Evolutionary conservation across 2,888 invertebrate genomes (phyloP).

Genomic region (Papilio gigon): DNA sequence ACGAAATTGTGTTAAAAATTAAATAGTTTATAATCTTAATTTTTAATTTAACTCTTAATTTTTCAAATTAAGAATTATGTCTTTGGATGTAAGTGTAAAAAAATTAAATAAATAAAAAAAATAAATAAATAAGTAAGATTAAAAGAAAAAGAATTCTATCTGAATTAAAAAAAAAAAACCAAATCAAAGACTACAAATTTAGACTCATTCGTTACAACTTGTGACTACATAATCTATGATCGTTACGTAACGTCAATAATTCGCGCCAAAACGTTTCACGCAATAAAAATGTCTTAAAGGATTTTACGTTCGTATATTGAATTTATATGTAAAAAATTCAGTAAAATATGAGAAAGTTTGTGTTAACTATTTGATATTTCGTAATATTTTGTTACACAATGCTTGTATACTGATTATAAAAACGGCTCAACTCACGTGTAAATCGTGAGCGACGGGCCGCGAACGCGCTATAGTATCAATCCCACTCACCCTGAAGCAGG

Average conservation of each 20-base stretch:
- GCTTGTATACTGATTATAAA: too few species aligned
- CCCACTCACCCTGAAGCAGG: too few species aligned
- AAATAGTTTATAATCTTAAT: too few species aligned
- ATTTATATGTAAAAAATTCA: constrained; percentile 9
- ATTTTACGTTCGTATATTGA: constrained; percentile 1
- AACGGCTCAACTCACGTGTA: too few species aligned
- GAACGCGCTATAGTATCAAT: too few species aligned
- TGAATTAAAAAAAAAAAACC: neutral
- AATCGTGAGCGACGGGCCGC: too few species aligned
- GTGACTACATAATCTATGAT: constrained; percentile 6
- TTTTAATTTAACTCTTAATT: too few species aligned
- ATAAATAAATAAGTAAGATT: neutral
- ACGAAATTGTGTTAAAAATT: too few species aligned
- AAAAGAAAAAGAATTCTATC: neutral
- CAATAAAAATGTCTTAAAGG: constrained; percentile 9
- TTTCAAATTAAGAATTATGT: too few species aligned
- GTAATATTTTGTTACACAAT: constrained; percentile 4
- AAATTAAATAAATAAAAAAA: too few species aligned
- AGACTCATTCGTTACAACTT: neutral
- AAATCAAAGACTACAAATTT: neutral
- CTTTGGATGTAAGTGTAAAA: too few species aligned
- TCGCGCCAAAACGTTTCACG: constrained; percentile 5
- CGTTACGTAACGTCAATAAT: constrained; percentile 13
- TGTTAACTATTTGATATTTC: neutral
- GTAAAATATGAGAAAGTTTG: constrained; percentile 8